A percentile compares a stretch with the other conserved stretches of the same genome.
phyloP scores from a whole-genome alignment of 2,888 invertebrate genomes.

The Ischnura elegans region DNA sequence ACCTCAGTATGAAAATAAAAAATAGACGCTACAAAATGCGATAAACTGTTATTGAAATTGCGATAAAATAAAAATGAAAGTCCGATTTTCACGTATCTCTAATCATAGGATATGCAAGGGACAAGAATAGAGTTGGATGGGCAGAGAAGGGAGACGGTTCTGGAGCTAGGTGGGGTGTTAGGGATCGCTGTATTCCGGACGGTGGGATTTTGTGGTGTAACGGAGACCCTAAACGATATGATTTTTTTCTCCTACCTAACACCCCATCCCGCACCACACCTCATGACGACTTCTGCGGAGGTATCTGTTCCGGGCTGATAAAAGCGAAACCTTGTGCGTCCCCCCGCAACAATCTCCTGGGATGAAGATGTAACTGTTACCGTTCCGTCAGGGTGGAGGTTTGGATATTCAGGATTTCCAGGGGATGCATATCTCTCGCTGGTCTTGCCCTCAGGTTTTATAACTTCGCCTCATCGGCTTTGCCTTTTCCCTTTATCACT shows the following conservation, averaged over 20 bases:
- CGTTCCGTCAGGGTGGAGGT: not conserved
- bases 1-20: too few species aligned
- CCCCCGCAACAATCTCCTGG: not conserved
- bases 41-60: too few species aligned
- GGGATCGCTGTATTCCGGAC: not conserved
- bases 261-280: not conserved
- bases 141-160: not conserved
- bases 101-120: too few species aligned
- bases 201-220: not conserved
- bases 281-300: not conserved
- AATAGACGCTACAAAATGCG: too few species aligned
- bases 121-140: too few species aligned
- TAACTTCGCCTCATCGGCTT: not conserved
- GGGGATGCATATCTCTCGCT: not conserved
- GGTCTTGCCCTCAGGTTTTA: not conserved
- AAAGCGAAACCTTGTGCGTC: not conserved
- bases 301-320: not conserved
- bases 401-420: not conserved
- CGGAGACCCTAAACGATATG: not conserved
- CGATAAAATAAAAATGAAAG: too few species aligned
- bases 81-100: too few species aligned
- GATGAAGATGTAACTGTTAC: constrained; percentile 21
- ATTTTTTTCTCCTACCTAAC: not conserved
- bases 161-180: not conserved
- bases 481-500: too few species aligned